Evolutionary conservation across 37 sponge, comb jelly and placozoan genomes (phyloP).

Genomic region (Amphimedon queenslandica): DNA sequence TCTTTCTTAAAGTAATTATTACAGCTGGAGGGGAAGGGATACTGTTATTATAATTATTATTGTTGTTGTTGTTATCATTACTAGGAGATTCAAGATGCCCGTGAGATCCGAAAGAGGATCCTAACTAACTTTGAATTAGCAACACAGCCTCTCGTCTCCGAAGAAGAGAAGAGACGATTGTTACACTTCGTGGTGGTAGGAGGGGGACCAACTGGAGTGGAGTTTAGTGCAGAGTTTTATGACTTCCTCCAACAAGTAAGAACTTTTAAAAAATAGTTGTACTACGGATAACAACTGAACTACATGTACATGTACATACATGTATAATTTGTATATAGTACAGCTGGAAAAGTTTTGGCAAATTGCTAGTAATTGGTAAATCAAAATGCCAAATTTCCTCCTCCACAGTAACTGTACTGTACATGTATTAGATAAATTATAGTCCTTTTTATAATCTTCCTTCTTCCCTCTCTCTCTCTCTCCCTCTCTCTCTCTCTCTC

Average conservation of each 20-base stretch:
- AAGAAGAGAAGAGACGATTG: conserved; percentile 53
- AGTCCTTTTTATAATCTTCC: background rate
- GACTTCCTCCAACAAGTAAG: conserved; percentile 84
- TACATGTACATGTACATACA: no score
- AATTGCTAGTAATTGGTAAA: no score
- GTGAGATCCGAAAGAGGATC: conserved; percentile 66
- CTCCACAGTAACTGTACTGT: no score
- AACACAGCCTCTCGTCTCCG: conserved; percentile 27
- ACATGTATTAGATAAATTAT: no score
- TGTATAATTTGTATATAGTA: background rate
- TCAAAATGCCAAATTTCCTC: no score
- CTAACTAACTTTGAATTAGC: conserved; percentile 80
- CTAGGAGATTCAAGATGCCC: conserved; percentile 84
- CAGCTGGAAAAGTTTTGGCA: background rate
- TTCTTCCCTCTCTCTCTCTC: conserved; percentile 1
- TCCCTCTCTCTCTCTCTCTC: background rate
- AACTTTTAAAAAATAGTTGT: background rate
- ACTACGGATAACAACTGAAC: no score
- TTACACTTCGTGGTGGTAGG: conserved; percentile 88
- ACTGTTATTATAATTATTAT: background rate
- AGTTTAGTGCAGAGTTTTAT: conserved; percentile 92
- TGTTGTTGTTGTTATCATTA: background rate
- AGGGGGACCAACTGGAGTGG: conserved; percentile 92
- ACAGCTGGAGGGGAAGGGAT: background rate
- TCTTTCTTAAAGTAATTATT: conserved; percentile 73